Evolutionary conservation across 2,888 invertebrate genomes (phyloP).

Genomic region (Pandemis corylana): DNA sequence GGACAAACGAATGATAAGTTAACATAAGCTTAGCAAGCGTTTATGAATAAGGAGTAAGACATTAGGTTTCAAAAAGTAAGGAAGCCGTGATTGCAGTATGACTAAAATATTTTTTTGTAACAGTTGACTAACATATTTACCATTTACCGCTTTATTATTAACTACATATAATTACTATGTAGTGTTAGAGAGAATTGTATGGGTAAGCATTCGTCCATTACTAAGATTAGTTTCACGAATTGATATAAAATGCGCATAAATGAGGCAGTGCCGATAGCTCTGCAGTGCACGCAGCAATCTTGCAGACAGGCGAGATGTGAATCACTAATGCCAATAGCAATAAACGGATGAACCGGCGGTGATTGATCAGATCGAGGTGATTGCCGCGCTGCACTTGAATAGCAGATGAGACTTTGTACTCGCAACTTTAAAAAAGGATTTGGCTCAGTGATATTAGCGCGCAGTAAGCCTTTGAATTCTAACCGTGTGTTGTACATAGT

Average conservation of each 20-base stretch:
- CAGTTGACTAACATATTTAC: too few relatives aligned
- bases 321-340: conserved; percentile 26
- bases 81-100: too few relatives aligned
- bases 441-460: neutral
- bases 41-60: too few relatives aligned
- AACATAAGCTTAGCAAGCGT: too few relatives aligned
- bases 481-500: too few relatives aligned
- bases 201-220: conserved; percentile 44
- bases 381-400: conserved; percentile 1
- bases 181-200: neutral
- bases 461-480: too few relatives aligned
- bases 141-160: too few relatives aligned
- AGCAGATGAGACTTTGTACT: conserved; percentile 6
- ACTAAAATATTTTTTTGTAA: too few relatives aligned
- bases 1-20: too few relatives aligned
- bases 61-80: too few relatives aligned
- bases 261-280: conserved; percentile 13
- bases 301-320: conserved; percentile 22
- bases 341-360: conserved; percentile 19
- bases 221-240: conserved; percentile 50
- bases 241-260: conserved; percentile 54
- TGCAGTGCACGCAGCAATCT: conserved; percentile 23
- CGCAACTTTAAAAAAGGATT: neutral
- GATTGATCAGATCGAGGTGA: conserved; percentile 9
- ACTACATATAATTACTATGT: neutral